Evolutionary conservation across 2,797 vertebrate species (phyloP).

Genomic region (Margarornis squamiger): DNA sequence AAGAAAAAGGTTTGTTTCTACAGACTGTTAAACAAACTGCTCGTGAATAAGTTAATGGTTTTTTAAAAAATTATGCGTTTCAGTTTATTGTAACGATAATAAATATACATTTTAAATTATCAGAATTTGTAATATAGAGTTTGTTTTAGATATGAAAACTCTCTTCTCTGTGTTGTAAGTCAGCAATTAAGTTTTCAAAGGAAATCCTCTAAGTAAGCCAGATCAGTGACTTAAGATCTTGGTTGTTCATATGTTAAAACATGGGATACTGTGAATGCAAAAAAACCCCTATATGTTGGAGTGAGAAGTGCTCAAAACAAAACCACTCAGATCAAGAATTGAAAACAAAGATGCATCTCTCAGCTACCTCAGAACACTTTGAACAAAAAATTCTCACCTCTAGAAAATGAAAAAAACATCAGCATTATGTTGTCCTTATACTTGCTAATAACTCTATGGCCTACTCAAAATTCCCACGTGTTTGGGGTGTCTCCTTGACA

Average conservation of each 20-base stretch:
- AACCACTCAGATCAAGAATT: not conserved
- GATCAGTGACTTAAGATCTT: not conserved
- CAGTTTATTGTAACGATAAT: not conserved
- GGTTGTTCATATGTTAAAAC: constrained; percentile 24
- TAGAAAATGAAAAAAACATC: not conserved
- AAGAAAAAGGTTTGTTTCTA: not conserved
- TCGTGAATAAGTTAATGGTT: not conserved
- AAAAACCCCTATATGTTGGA: not conserved
- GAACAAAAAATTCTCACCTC: not conserved
- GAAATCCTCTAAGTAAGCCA: not conserved
- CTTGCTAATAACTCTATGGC: not conserved
- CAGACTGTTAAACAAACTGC: not conserved
- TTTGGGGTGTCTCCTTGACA: not conserved
- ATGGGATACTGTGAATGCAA: not conserved
- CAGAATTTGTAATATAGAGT: not conserved
- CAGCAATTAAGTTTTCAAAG: not conserved
- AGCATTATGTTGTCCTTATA: not conserved
- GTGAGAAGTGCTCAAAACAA: not conserved
- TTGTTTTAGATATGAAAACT: not conserved
- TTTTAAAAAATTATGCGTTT: not conserved
- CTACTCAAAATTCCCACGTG: not conserved
- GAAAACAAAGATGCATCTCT: not conserved
- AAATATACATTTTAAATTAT: not conserved
- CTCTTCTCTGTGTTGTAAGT: not conserved
- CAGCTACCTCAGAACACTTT: not conserved